These are phyloP conservation scores for Drosophila aldrichi DNA, from an alignment of 2,888 invertebrate species.

Conservation along the genomic window DNA sequence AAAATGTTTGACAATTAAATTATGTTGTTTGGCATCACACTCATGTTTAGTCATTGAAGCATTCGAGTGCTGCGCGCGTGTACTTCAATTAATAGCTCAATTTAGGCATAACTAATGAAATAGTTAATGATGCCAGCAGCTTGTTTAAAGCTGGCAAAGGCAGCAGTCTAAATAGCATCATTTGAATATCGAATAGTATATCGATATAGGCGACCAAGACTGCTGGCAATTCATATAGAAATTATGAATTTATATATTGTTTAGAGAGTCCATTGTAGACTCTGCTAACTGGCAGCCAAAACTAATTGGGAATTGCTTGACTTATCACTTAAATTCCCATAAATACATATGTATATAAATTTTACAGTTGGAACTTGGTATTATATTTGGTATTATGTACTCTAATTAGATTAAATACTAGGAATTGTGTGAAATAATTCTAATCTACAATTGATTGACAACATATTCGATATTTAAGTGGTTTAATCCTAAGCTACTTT, in stretches of 20 bases:
- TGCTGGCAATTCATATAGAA: no score
- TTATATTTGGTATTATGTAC: background rate
- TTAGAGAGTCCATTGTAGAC: no score
- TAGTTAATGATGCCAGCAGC: background rate
- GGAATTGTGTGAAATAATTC: no score
- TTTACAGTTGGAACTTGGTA: background rate
- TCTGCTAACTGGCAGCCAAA: no score
- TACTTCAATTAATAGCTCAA: slow-evolving; percentile 32
- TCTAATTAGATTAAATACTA: background rate
- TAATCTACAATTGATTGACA: no score
- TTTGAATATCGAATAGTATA: background rate
- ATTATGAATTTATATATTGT: no score
- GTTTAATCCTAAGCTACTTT: background rate
- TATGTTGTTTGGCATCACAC: slow-evolving; percentile 34
- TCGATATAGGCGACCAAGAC: no score
- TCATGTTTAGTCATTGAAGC: slow-evolving; percentile 12
- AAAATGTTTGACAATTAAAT: slow-evolving; percentile 64
- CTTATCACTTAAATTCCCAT: no score
- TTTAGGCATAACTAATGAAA: slow-evolving; percentile 16
- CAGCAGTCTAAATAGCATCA: background rate
- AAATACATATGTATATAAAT: no score
- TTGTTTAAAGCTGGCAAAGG: background rate
- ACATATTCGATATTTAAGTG: background rate
- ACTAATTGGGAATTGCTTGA: no score
- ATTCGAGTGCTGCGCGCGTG: slow-evolving; percentile 9